Conservation (phyloP, 1,140 invertebrate species). For the Saccostrea glomerata region DNA sequence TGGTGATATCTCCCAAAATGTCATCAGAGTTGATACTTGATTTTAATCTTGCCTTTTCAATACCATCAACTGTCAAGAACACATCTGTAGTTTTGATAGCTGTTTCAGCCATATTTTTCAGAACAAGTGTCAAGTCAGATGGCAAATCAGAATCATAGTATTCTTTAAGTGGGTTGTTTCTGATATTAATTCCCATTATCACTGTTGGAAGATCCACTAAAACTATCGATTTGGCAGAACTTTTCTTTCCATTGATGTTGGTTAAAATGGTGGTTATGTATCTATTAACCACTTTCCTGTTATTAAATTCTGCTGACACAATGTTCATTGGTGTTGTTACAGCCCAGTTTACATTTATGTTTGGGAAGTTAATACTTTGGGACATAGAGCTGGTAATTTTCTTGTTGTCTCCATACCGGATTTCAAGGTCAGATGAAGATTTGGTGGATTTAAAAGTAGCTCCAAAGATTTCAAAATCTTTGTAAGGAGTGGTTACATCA, state of each 20-base stretch:
- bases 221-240: background rate
- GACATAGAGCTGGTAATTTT: slow-evolving; percentile 2
- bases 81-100: background rate
- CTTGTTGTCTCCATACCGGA: background rate
- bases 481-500: slow-evolving; percentile 14
- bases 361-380: background rate
- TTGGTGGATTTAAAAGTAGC: background rate
- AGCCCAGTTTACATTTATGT: background rate
- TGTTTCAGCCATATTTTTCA: background rate
- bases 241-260: slow-evolving; percentile 20
- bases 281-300: slow-evolving; percentile 21
- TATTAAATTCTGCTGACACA: slow-evolving; percentile 20
- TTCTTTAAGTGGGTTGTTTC: background rate
- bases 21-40: slow-evolving; percentile 4
- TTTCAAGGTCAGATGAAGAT: background rate
- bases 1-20: background rate
- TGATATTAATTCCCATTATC: background rate
- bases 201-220: background rate
- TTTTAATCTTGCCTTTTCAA: background rate
- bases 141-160: background rate
- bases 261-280: slow-evolving; percentile 16
- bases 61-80: slow-evolving; percentile 3
- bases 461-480: background rate
- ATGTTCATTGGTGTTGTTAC: background rate
- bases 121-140: slow-evolving; percentile 12